Conservation (phyloP, 64 coral and sea anemone species). For the Stylophora pistillata region DNA sequence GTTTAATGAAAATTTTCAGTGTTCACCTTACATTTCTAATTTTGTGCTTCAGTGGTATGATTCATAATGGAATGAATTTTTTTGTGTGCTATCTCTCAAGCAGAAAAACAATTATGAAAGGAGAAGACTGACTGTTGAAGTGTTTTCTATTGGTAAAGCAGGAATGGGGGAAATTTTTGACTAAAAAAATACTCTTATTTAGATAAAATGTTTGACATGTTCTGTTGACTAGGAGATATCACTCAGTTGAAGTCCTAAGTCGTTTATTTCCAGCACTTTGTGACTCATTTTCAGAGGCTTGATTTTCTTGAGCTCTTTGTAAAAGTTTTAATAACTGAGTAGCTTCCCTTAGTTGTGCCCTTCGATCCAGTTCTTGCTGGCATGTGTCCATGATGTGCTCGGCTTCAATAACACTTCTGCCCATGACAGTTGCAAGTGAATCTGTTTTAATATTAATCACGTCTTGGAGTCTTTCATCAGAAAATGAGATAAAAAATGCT, state of each 20-base stretch:
- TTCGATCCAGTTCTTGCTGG: slow-evolving; percentile 57
- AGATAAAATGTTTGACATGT: no score
- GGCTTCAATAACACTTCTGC: slow-evolving; percentile 38
- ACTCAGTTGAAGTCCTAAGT: not conserved
- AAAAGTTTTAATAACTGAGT: slow-evolving; percentile 66
- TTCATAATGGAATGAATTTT: no score
- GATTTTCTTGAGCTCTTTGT: slow-evolving; percentile 47
- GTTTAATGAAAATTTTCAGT: no score
- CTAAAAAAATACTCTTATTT: no score
- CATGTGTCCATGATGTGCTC: slow-evolving; percentile 55
- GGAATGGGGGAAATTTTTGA: no score
- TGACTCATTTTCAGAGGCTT: slow-evolving; percentile 1
- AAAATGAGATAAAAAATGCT: slow-evolving; percentile 81
- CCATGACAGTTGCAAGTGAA: slow-evolving; percentile 36
- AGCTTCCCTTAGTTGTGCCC: slow-evolving; percentile 56
- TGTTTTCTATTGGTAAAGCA: no score
- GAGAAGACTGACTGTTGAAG: no score
- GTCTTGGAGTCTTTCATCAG: slow-evolving; percentile 68
- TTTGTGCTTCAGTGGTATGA: no score
- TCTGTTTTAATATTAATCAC: slow-evolving; percentile 40
- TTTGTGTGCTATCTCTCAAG: no score
- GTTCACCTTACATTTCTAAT: no score
- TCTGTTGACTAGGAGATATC: not conserved
- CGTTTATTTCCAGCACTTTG: slow-evolving; percentile 37
- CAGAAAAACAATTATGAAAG: no score